Evolutionary conservation across 2,888 invertebrate species (phyloP), one percentile per base, ranked within the genome.

Genomic region (Tenthredo notha): DNA sequence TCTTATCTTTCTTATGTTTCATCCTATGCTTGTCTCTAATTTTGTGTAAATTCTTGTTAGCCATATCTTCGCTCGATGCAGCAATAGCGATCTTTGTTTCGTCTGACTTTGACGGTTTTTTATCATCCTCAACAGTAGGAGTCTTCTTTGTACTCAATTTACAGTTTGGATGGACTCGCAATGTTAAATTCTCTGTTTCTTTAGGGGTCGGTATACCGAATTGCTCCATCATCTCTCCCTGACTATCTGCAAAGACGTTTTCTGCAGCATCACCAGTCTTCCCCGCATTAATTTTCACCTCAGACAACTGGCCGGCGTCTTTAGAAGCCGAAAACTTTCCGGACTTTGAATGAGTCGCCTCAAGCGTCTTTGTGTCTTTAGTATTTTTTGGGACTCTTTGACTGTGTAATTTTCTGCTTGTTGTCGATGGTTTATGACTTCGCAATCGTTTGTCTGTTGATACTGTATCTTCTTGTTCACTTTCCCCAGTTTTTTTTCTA

Each of bases 1-100:
- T 88, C 4, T 86, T 88, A 6, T 65, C 65, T 10, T 87, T 85
- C n/a, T 86, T 89, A 5, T 72, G 84, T n/a, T 90, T 91, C 72
- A 87, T 89, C 43, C 80, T 21, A 21, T 80, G 80, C 43, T 15
- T 61, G 37, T 61, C 43, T 40, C n/a, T 80, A 1, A 40, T 12
- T 61, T 61, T 37, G 80, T 80, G 80, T 40, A 80, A 80, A 40
- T 40, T 37, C 78, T 58, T 78, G n/a, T 29, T 58, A 1, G 6
- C 5, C 33, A 29, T 37, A 10, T 37, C 25, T 40, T 80, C 61
- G 40, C 40, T 21, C n/a, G 61, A 80, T 37, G 72, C 9, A 21
- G 3, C 10, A 2, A n/a, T 43, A n/a, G 12, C 70, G 10, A n/a
- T 37, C 40, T 67, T 67, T 0, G 6, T 1, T 33, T 67, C 67